A percentile compares a stretch with the other conserved stretches of the same genome.
These are phyloP conservation scores for Chrysolina haemoptera DNA, from an alignment of 2,888 invertebrate genomes.

Conservation along the genomic window DNA sequence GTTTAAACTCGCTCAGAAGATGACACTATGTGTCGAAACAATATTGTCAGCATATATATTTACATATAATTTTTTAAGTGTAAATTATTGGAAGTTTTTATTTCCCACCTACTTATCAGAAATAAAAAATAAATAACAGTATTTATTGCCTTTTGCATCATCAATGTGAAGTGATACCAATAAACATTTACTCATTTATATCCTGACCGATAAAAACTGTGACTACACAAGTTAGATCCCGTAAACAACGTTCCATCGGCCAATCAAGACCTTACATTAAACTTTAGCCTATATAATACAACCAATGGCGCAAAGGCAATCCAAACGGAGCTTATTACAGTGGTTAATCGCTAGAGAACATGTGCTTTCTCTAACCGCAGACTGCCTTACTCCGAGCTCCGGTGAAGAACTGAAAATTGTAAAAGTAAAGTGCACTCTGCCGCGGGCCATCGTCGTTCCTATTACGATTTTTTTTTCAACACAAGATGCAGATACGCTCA, in stretches of 20 bases:
- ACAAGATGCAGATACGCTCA: constrained; percentile 14
- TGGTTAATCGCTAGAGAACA: constrained; percentile 31
- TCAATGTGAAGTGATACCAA: too few species aligned
- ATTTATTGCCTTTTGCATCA: too few species aligned
- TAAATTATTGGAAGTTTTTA: too few species aligned
- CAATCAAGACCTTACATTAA: background rate
- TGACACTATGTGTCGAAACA: too few species aligned
- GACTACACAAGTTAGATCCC: too few species aligned
- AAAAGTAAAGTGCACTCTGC: constrained; percentile 37
- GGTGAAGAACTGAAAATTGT: constrained; percentile 37
- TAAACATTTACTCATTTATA: background rate
- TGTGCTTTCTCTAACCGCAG: constrained; percentile 45
- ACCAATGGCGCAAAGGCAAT: constrained; percentile 31
- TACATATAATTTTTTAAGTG: too few species aligned
- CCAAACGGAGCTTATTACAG: constrained; percentile 38
- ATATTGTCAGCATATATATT: too few species aligned
- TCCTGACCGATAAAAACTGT: background rate
- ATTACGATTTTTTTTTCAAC: constrained; percentile 20
- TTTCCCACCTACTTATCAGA: too few species aligned
- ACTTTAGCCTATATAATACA: constrained; percentile 1
- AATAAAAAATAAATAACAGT: too few species aligned
- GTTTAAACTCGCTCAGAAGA: too few species aligned
- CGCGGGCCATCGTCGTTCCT: constrained; percentile 34
- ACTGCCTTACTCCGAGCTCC: constrained; percentile 26
- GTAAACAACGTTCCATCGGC: background rate